phyloP scores from a whole-genome alignment of 2,888 invertebrate species.

The Nesidiocoris tenuis region DNA sequence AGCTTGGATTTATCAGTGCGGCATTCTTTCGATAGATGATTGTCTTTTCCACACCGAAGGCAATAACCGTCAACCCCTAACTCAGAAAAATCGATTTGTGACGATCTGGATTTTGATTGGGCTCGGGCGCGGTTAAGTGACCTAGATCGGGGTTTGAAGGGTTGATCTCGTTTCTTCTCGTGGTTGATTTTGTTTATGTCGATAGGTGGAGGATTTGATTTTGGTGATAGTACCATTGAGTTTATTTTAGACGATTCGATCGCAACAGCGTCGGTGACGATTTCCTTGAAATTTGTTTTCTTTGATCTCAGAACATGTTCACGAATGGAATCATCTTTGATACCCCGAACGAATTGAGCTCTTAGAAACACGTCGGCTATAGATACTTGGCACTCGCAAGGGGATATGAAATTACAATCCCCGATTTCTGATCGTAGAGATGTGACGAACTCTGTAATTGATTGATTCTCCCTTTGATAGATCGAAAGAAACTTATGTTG shows the following conservation, averaged over 20 bases:
- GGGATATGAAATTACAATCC: slow-evolving; percentile 24
- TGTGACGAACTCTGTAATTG: slow-evolving; percentile 32
- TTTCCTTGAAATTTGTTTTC: not conserved
- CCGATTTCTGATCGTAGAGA: not conserved
- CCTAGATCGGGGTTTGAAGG: not conserved
- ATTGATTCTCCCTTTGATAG: slow-evolving; percentile 3
- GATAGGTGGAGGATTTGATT: not conserved
- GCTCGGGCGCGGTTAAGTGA: not conserved
- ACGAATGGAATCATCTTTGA: not conserved
- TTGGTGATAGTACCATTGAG: not conserved
- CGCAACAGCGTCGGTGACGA: slow-evolving; percentile 2
- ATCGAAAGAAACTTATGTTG: slow-evolving; percentile 17
- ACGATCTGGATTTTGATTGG: not conserved
- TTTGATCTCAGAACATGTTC: slow-evolving; percentile 11
- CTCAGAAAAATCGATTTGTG: not conserved
- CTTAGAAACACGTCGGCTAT: slow-evolving; percentile 20
- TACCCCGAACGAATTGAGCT: slow-evolving; percentile 30
- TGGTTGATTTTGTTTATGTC: slow-evolving; percentile 10
- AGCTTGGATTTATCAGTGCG: slow-evolving; percentile 10
- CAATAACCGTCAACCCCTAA: slow-evolving; percentile 1
- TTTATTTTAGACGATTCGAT: slow-evolving; percentile 20
- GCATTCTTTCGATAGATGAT: slow-evolving; percentile 2
- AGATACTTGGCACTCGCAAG: slow-evolving; percentile 17
- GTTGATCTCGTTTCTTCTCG: not conserved
- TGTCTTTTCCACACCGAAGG: slow-evolving; percentile 1